Evolutionary conservation across 2,797 vertebrate species (phyloP), one percentile per base, ranked within the genome.

Genomic region (Cryptoblepharus egeriae): DNA sequence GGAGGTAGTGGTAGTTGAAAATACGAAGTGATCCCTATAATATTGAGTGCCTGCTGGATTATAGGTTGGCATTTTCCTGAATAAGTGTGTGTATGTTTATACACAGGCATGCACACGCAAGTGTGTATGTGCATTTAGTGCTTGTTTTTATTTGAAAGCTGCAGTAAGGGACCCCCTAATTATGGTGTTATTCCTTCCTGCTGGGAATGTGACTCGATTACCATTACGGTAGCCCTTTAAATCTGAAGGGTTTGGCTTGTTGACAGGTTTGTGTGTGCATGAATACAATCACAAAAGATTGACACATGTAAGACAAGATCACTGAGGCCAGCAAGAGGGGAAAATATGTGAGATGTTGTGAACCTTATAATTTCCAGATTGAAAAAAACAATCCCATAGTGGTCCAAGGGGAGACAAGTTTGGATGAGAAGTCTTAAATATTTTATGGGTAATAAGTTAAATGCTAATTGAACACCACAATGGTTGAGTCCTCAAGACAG

Each of bases 391-490:
- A 77, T 87, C 90, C 49, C 75, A 6, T 30, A 49, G 74, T 85
- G 68, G 83, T 32, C 35, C 9, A 85, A 85, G 45, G 49, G 91
- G 89, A 92, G 81, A 68, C 91, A 92, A 81, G 69, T 83, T 90
- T 88, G 89, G 80, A 91, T 87, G 92, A 89, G 79, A 92, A 58
- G 88, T 90, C 93, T 92, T 96, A 95, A 96, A 96, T 96, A 96
- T 96, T 96, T 96, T 94, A 96, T 96, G 90, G 92, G 87, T 94
- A 95, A 96, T 96, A 95, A 95, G 95, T 96, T 95, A 96, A 96
- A 95, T 95, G 95, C 94, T 96, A 95, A 96, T 94, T 95, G 95
- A 95, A 94, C 91, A 92, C 89, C 89, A 93, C 89, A 91, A 93
- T 91, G 87, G 94, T 94, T 94, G 94, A 94, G 90, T 95, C 92